Conservation (phyloP, 2,888 invertebrate species). For the Drosophila emarginata region DNA sequence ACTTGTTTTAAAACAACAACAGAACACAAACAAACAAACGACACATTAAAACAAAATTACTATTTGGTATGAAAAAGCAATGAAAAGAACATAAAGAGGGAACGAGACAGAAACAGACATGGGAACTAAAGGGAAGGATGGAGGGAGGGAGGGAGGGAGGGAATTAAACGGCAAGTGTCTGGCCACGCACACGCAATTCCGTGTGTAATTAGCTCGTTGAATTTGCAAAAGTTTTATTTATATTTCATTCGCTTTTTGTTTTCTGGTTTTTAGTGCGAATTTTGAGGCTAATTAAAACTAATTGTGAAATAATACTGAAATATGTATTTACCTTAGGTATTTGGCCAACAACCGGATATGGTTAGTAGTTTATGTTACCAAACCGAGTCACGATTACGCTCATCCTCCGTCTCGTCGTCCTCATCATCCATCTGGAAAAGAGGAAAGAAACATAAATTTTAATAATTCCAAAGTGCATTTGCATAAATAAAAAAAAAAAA, state of each 20-base stretch:
- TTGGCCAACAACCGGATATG: background rate
- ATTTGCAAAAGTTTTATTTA: conserved; percentile 6
- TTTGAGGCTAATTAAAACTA: conserved; percentile 34
- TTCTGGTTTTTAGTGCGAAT: conserved; percentile 29
- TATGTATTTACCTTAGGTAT: background rate
- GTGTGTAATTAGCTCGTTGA: conserved; percentile 27
- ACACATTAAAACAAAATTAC: conserved; percentile 15
- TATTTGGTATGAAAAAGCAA: conserved; percentile 9
- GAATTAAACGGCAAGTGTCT: background rate
- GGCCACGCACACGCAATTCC: conserved; percentile 14
- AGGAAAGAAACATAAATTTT: conserved; percentile 3
- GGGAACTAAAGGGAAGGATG: no score
- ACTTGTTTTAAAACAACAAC: conserved; percentile 5
- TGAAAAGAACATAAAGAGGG: background rate
- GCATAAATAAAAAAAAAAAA: conserved; percentile 27
- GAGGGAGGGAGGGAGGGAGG: background rate
- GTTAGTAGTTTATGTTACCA: no score
- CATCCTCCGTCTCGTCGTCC: no score
- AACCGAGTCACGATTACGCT: no score
- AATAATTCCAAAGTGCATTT: conserved; percentile 25
- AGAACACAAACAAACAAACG: background rate
- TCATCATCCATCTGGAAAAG: background rate
- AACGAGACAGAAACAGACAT: no score
- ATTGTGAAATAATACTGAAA: conserved; percentile 15
- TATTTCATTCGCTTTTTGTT: conserved; percentile 1